Conservation (phyloP, 1,140 invertebrate species). For the Lasioglossum baleicum region DNA sequence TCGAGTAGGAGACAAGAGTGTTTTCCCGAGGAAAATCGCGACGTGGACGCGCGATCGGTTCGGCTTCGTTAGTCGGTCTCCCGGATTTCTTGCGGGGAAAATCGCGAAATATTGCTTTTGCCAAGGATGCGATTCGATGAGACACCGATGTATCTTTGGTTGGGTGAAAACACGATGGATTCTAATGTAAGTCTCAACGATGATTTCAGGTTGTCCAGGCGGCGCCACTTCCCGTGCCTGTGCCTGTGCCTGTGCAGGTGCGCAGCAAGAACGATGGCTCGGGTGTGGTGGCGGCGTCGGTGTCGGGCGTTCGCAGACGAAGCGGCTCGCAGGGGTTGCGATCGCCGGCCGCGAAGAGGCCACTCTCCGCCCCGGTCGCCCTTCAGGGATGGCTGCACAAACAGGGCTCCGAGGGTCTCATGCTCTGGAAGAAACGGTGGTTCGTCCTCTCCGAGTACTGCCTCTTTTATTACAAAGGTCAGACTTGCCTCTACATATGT, state of each 20-base stretch:
- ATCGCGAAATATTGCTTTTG: background rate
- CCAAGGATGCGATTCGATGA: too few species aligned
- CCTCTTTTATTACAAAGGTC: conserved; percentile 97
- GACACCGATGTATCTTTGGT: too few species aligned
- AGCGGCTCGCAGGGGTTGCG: conserved; percentile 84
- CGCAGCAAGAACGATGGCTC: conserved; percentile 73
- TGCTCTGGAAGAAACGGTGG: conserved; percentile 97
- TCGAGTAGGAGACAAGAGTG: background rate
- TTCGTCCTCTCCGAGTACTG: conserved; percentile 96
- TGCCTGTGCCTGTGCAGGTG: conserved; percentile 66
- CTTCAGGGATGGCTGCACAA: conserved; percentile 94
- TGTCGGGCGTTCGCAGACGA: conserved; percentile 83
- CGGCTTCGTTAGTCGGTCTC: background rate
- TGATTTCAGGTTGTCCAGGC: conserved; percentile 71
- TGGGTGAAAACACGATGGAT: too few species aligned
- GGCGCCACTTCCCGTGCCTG: conserved; percentile 61
- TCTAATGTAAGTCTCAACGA: background rate
- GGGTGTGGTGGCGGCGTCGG: conserved; percentile 79
- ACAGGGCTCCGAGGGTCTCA: conserved; percentile 93
- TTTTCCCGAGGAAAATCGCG: background rate
- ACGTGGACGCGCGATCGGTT: background rate
- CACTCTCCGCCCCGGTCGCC: conserved; percentile 89
- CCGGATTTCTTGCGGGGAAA: background rate
- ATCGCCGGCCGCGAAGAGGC: conserved; percentile 89
- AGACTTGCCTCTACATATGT: conserved; percentile 49